phyloP scores from a whole-genome alignment of 2,113 vertebrate species.

The Marmota flaviventris region DNA sequence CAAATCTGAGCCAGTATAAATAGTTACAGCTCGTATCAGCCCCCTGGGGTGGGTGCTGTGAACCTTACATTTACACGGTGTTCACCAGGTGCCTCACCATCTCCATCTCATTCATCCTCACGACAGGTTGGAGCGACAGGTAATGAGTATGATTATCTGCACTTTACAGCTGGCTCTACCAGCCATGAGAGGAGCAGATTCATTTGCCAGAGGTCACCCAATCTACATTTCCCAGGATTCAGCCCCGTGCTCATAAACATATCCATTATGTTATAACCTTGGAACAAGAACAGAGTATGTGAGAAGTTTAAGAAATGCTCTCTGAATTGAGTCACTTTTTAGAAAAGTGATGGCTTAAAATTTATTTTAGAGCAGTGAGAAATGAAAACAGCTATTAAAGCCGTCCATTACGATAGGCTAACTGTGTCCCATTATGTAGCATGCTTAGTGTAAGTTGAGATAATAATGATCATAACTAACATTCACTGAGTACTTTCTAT shows the following conservation, averaged over 20 bases:
- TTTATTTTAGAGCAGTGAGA: slow-evolving; percentile 32
- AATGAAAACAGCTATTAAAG: slow-evolving; percentile 40
- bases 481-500: not conserved
- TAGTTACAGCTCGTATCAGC: not conserved
- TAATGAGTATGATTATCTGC: slow-evolving; percentile 82
- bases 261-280: slow-evolving; percentile 73
- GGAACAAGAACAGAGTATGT: slow-evolving; percentile 41
- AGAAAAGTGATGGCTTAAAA: slow-evolving; percentile 42
- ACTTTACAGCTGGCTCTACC: slow-evolving; percentile 77
- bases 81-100: slow-evolving; percentile 55
- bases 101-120: slow-evolving; percentile 76
- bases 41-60: not conserved
- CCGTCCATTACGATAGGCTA: not conserved
- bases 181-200: slow-evolving; percentile 62
- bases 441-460: slow-evolving; percentile 20
- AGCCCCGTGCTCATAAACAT: slow-evolving; percentile 69
- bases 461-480: slow-evolving; percentile 33
- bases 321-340: slow-evolving; percentile 62
- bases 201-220: slow-evolving; percentile 81
- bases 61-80: not conserved
- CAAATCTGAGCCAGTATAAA: not conserved
- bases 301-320: slow-evolving; percentile 16
- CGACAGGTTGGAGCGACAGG: slow-evolving; percentile 71
- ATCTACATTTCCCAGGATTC: slow-evolving; percentile 81
- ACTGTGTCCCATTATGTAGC: not conserved